phyloP scores from a whole-genome alignment of 2,113 vertebrate species.

The Cephalopterus ornatus region DNA sequence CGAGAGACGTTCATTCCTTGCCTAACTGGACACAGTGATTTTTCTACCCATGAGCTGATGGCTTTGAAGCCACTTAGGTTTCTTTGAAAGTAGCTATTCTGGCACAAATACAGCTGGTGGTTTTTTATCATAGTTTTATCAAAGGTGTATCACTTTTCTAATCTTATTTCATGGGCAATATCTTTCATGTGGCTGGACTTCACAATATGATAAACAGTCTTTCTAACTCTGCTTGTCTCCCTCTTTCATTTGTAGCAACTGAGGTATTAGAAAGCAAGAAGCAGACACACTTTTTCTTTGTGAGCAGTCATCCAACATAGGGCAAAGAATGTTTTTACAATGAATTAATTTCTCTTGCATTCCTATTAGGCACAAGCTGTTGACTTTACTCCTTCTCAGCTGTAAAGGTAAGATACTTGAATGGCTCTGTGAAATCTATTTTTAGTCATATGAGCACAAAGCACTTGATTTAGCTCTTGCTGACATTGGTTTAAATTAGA shows the following conservation, averaged over 20 bases:
- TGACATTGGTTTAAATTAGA: conserved; percentile 36
- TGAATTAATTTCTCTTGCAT: background rate
- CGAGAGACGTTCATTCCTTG: background rate
- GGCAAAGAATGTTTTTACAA: background rate
- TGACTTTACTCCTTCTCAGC: background rate
- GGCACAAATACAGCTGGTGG: background rate
- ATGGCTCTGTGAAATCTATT: conserved; percentile 11
- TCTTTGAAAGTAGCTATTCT: background rate
- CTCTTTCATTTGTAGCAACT: background rate
- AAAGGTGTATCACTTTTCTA: background rate
- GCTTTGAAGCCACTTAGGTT: background rate
- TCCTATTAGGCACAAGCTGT: background rate
- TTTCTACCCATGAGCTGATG: background rate
- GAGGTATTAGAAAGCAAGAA: background rate
- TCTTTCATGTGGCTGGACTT: background rate
- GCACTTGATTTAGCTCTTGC: conserved; percentile 28
- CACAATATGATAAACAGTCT: background rate
- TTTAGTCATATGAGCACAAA: conserved; percentile 7
- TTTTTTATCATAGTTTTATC: background rate
- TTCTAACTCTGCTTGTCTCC: background rate
- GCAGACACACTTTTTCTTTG: background rate
- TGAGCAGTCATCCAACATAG: background rate
- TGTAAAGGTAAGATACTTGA: background rate
- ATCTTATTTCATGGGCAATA: background rate
- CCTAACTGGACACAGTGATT: background rate